Conservation (phyloP, 2,888 invertebrate genomes). For the Mesorhabditis sp. region DNA sequence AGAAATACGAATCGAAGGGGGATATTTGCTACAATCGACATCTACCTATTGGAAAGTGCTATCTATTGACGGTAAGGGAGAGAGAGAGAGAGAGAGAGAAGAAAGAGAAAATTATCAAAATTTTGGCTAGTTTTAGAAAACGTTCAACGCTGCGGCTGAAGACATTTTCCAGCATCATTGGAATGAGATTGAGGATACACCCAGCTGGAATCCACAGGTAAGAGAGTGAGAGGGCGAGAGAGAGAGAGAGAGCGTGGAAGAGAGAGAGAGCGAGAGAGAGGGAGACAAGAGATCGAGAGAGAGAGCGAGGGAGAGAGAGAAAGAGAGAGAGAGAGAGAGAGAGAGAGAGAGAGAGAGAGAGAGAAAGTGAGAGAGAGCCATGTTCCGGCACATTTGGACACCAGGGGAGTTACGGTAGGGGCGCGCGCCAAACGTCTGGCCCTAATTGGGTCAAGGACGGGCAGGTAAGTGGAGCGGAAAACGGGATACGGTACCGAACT, state of each 20-base stretch:
- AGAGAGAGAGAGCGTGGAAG: neutral
- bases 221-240: neutral
- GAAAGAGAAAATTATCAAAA: neutral
- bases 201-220: conserved; percentile 17
- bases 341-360: no score
- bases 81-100: neutral
- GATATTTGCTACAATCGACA: conserved; percentile 21
- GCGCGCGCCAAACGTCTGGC: no score
- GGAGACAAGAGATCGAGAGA: no score
- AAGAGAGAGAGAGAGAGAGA: no score
- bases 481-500: no score
- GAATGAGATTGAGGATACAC: conserved; percentile 20
- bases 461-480: no score
- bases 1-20: conserved; percentile 18
- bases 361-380: no score
- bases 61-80: conserved; percentile 10
- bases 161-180: conserved; percentile 18
- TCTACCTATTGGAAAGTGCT: conserved; percentile 19
- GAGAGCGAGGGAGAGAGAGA: no score
- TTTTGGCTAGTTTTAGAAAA: conserved; percentile 7
- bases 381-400: neutral
- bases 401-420: neutral
- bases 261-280: no score
- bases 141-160: conserved; percentile 11
- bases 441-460: no score